phyloP scores from a whole-genome alignment of 2,888 invertebrate species.

The Andrena fulva region DNA sequence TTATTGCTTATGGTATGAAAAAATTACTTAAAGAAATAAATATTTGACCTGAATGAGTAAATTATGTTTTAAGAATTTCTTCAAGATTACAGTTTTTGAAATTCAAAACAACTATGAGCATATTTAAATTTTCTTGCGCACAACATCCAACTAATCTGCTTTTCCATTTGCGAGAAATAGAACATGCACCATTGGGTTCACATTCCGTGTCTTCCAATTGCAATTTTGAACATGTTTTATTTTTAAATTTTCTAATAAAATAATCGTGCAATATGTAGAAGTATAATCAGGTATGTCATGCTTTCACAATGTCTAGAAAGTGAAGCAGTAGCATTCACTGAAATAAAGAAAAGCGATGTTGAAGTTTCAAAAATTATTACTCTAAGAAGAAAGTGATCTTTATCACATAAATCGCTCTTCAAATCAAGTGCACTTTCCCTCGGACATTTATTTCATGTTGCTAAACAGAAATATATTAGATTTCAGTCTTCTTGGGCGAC shows the following conservation, averaged over 20 bases:
- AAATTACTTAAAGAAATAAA: neutral
- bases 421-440: neutral
- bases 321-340: neutral
- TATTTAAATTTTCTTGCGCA: slow-evolving; percentile 1
- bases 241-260: neutral
- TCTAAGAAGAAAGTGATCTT: slow-evolving; percentile 1
- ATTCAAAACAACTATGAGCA: neutral
- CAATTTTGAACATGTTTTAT: neutral
- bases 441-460: neutral
- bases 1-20: neutral
- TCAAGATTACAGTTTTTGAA: neutral
- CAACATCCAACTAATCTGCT: neutral
- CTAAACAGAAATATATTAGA: neutral
- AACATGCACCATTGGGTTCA: too few species aligned
- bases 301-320: neutral
- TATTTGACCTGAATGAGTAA: neutral
- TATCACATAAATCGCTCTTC: neutral
- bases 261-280: neutral
- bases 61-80: neutral
- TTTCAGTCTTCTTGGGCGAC: neutral
- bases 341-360: neutral
- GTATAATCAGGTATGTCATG: neutral
- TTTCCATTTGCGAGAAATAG: too few species aligned
- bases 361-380: neutral
- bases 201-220: too few species aligned